phyloP scores from a whole-genome alignment of 2,888 invertebrate genomes.

The Ceraclea dissimilis region DNA sequence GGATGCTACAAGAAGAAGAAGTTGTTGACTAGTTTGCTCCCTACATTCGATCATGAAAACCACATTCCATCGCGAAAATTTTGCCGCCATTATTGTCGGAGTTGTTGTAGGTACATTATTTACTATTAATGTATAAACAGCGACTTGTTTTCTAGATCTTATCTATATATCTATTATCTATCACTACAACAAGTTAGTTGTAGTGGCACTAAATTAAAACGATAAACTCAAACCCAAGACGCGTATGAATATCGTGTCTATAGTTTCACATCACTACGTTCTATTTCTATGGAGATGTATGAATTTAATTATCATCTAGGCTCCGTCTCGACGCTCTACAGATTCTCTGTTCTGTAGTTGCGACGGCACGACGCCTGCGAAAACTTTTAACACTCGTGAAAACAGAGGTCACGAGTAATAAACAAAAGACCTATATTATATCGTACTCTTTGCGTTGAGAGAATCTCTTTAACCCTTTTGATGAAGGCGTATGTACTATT shows the following conservation, averaged over 20 bases:
- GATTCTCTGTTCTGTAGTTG: not conserved
- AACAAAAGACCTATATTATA: not conserved
- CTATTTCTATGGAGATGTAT: not conserved
- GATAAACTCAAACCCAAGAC: not conserved
- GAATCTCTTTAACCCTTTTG: not conserved
- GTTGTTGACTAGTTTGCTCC: no score
- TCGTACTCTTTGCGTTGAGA: no score
- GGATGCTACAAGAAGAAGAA: no score
- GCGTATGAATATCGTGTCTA: not conserved
- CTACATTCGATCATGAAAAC: not conserved
- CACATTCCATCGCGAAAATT: slow-evolving; percentile 4
- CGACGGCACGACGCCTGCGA: not conserved
- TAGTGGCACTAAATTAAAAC: slow-evolving; percentile 2
- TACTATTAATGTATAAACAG: no score
- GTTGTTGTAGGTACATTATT: not conserved
- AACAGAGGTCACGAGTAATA: not conserved
- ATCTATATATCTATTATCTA: no score
- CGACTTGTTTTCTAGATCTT: not conserved
- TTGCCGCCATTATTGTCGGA: not conserved
- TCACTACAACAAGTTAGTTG: not conserved
- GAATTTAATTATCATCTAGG: slow-evolving; percentile 2
- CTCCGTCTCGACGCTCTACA: slow-evolving; percentile 2
- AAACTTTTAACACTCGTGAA: not conserved
- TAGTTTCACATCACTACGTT: not conserved
- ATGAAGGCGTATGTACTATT: not conserved